Percentiles rank a stretch among this genome's conserved stretches.
These are phyloP conservation scores for Oncorhynchus clarkii DNA, from an alignment of 2,113 vertebrate genomes.

Conservation along the genomic window DNA sequence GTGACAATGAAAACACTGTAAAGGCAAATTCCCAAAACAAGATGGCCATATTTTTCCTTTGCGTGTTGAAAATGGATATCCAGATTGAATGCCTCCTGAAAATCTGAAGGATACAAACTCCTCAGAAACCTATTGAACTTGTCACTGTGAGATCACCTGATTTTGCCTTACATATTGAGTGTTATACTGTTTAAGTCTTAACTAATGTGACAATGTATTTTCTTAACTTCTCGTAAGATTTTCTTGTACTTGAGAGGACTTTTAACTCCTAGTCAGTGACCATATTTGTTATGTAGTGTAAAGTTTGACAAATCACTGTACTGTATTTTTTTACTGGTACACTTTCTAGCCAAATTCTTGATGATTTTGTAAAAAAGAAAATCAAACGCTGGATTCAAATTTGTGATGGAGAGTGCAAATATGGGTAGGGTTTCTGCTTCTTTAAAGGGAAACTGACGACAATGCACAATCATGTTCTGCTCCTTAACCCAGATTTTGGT, in stretches of 20 bases:
- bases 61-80: not conserved
- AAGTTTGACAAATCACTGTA: slow-evolving; percentile 70
- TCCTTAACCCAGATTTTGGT: not conserved
- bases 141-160: slow-evolving; percentile 83
- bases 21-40: slow-evolving; percentile 29
- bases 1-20: not conserved
- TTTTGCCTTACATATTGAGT: slow-evolving; percentile 79
- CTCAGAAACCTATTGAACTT: slow-evolving; percentile 63
- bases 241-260: slow-evolving; percentile 68
- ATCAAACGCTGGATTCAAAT: slow-evolving; percentile 23
- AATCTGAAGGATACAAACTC: slow-evolving; percentile 9
- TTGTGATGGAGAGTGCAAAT: slow-evolving; percentile 57
- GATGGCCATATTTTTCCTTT: not conserved
- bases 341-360: slow-evolving; percentile 65
- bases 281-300: slow-evolving; percentile 71
- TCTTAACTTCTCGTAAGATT: slow-evolving; percentile 68
- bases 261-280: slow-evolving; percentile 60
- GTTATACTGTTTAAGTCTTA: slow-evolving; percentile 72
- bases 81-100: not conserved
- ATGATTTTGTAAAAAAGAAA: slow-evolving; percentile 45
- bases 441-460: slow-evolving; percentile 68
- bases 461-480: slow-evolving; percentile 13
- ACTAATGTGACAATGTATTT: slow-evolving; percentile 69
- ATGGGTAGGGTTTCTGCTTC: slow-evolving; percentile 79
- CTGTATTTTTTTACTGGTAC: slow-evolving; percentile 75